Percentiles rank a stretch among this genome's conserved stretches.
Evolutionary conservation across 2,888 invertebrate genomes (phyloP).

Genomic region (Noctua janthe): DNA sequence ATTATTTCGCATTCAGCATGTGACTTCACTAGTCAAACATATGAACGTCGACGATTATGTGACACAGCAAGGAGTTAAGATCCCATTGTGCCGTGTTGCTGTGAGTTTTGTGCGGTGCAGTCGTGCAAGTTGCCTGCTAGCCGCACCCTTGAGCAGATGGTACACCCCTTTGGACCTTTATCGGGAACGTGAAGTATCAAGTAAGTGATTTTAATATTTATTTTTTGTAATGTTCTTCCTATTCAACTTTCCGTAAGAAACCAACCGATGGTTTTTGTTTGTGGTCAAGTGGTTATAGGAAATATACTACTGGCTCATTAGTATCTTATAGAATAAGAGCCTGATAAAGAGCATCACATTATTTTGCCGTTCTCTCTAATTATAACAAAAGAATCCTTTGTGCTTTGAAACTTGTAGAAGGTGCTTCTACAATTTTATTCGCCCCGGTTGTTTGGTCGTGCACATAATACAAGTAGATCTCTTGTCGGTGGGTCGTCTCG

Average conservation of each 20-base stretch:
- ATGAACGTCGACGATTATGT: background rate
- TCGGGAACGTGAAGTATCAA: background rate
- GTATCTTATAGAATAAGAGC: background rate
- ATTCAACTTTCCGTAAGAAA: background rate
- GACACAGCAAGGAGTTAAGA: background rate
- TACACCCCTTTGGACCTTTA: background rate
- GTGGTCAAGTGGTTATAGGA: background rate
- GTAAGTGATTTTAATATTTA: conserved; percentile 15
- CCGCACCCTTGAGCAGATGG: background rate
- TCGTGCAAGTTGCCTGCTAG: conserved; percentile 4
- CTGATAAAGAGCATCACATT: background rate
- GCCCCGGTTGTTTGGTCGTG: background rate
- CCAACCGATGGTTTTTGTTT: background rate
- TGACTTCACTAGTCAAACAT: conserved; percentile 29
- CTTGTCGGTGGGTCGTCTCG: background rate
- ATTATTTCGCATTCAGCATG: conserved; percentile 33
- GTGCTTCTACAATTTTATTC: background rate
- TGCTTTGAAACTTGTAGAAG: conserved; percentile 15
- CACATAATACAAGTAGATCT: background rate
- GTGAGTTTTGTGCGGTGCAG: background rate
- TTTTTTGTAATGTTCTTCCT: background rate
- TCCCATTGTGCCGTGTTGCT: conserved; percentile 1
- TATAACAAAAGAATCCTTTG: background rate
- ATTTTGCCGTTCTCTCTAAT: background rate
- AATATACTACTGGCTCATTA: background rate